A percentile compares a stretch with the other conserved stretches of the same genome.
Conservation (phyloP, 2,888 invertebrate species). For the Hydropsyche betteni region DNA sequence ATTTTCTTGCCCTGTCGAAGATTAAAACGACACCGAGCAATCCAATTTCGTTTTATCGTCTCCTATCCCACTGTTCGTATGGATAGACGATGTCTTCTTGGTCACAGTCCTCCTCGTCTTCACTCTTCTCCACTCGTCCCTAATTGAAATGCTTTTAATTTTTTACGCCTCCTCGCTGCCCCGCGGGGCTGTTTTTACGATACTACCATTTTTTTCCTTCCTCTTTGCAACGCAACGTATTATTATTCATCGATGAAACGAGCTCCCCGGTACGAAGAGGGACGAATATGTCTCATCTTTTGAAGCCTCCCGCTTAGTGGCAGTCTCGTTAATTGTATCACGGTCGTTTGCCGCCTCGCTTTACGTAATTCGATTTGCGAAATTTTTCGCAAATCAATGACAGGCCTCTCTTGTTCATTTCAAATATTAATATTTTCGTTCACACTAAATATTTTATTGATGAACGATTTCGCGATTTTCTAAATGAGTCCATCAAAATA, state of each 20-base stretch:
- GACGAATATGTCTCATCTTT: slow-evolving; percentile 30
- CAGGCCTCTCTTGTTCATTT: not conserved
- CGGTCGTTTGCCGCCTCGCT: slow-evolving; percentile 3
- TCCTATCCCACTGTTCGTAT: slow-evolving; percentile 4
- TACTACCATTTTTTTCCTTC: slow-evolving; percentile 28
- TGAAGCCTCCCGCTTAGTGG: not conserved
- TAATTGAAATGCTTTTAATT: slow-evolving; percentile 52
- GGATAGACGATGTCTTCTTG: slow-evolving; percentile 18
- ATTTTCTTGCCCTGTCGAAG: slow-evolving; percentile 30
- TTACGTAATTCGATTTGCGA: not conserved
- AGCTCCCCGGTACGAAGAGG: slow-evolving; percentile 7
- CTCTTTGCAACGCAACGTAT: not conserved
- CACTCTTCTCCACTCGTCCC: slow-evolving; percentile 40
- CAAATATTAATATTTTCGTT: not conserved
- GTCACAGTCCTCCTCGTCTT: slow-evolving; percentile 7
- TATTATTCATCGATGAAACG: slow-evolving; percentile 40
- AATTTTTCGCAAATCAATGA: too few relatives aligned
- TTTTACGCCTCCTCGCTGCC: slow-evolving; percentile 42
- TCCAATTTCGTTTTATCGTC: slow-evolving; percentile 40
- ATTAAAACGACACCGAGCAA: slow-evolving; percentile 40
- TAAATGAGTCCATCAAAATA: too few relatives aligned
- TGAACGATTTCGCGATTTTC: not conserved
- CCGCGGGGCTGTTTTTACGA: slow-evolving; percentile 39
- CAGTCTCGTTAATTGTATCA: slow-evolving; percentile 24
- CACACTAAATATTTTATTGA: not conserved